A percentile compares a stretch with the other conserved stretches of the same genome.
phyloP scores from a whole-genome alignment of 2,797 vertebrate genomes.

The Onychomys torridus region DNA sequence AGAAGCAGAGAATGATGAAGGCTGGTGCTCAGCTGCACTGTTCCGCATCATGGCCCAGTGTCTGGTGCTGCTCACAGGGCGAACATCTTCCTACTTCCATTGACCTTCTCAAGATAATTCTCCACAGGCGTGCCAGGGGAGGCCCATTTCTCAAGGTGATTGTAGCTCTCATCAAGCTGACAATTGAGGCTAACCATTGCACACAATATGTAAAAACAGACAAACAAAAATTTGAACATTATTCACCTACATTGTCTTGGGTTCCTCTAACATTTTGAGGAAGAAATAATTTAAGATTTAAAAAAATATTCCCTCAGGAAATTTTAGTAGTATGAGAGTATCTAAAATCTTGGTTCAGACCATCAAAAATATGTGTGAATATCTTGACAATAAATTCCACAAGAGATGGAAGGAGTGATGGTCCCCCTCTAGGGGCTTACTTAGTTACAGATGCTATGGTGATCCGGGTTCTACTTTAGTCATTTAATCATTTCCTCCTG shows the following conservation, averaged over 20 bases:
- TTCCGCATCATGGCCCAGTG: background rate
- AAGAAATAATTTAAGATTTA: background rate
- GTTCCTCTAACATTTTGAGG: conserved; percentile 1
- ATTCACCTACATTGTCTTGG: background rate
- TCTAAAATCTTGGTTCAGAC: conserved; percentile 18
- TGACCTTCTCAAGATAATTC: background rate
- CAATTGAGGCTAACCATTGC: background rate
- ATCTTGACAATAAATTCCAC: background rate
- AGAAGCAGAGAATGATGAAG: background rate
- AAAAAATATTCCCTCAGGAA: background rate
- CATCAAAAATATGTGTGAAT: background rate
- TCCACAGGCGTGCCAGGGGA: background rate
- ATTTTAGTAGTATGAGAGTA: background rate
- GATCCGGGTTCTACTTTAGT: background rate
- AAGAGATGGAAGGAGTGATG: background rate
- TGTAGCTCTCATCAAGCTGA: background rate
- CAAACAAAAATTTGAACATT: background rate
- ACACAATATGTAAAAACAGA: background rate
- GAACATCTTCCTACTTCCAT: background rate
- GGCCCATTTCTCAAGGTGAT: background rate
- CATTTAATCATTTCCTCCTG: background rate
- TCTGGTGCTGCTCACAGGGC: background rate
- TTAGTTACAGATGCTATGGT: rapidly evolving
- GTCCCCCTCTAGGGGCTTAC: background rate
- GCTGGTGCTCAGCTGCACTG: no score